phyloP scores from a whole-genome alignment of 2,113 vertebrate species.

The Pelobates fuscus region DNA sequence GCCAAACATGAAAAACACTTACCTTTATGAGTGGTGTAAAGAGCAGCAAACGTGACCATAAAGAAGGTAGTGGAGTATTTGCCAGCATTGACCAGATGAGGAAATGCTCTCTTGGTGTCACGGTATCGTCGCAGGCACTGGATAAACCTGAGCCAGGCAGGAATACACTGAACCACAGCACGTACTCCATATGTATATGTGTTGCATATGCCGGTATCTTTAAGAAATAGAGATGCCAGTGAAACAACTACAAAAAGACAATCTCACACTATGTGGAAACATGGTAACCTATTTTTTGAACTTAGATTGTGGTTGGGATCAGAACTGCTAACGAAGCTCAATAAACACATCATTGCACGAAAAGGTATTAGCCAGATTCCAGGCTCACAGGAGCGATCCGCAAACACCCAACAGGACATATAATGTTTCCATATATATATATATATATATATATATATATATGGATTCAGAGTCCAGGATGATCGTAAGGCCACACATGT shows the following conservation, averaged over 20 bases:
- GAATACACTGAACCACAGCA: conserved; percentile 94
- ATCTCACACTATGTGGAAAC: no score
- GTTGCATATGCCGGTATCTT: conserved; percentile 75
- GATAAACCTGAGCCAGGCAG: conserved; percentile 96
- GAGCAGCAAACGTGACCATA: conserved; percentile 91
- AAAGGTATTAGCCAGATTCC: no score
- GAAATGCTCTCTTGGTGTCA: conserved; percentile 94
- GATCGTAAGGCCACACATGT: no score
- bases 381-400: no score
- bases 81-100: conserved; percentile 94
- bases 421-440: no score
- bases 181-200: conserved; percentile 93
- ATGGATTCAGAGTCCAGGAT: no score
- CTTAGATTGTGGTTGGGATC: no score
- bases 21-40: conserved; percentile 93
- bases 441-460: no score
- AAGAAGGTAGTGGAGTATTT: conserved; percentile 99
- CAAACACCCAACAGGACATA: no score
- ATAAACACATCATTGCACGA: no score
- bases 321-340: no score
- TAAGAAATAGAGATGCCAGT: conserved; percentile 39
- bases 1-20: conserved; percentile 39
- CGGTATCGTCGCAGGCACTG: conserved; percentile 97
- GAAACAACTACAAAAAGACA: conserved; percentile 36
- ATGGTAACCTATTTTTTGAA: no score